Evolutionary conservation across 2,113 vertebrate genomes (phyloP), one percentile per base, ranked within the genome.

Genomic region (Xiphias gladius): DNA sequence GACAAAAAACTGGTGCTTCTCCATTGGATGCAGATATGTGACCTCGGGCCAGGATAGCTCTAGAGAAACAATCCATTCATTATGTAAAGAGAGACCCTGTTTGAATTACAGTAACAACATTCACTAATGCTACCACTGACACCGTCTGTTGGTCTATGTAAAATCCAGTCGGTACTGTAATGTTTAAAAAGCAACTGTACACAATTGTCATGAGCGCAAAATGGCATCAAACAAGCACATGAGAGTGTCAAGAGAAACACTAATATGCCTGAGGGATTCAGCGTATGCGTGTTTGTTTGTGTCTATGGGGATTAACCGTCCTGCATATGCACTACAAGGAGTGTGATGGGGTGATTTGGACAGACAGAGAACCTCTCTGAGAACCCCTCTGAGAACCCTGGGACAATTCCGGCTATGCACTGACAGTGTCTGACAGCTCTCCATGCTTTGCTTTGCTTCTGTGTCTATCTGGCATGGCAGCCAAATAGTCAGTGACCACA

Each of bases 401-500:
- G 86, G 88, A 89, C 69, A 41, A 81, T 62, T 72, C 13, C 1
- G 69, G 61, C 76, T 81, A 84, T 76, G 79, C 62, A 43, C 73
- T 77, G 79, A 90, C 87, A 88, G 86, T 32, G 80, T 86, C 80
- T 80, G 86, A 89, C 79, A 82, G 81, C 62, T 88, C 71, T n/a
- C 64, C 61, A 16, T 52, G 46, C 79, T 86, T 84, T 73, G 83
- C 80, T 80, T 85, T 75, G 73, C 78, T 26, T 85, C 61, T 28
- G 61, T 22, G 59, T 87, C 71, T 73, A 54, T 62, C 54, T 82
- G 65, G 85, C 77, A 79, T 52, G 78, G 86, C 66, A 41, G 78
- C 84, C 88, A 89, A 88, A 83, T 58, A 83, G 87, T 79, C 87
- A 75, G 55, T 58, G 86, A 89, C 69, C 88, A 86, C 90, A 89